phyloP scores from a whole-genome alignment of 1,140 invertebrate species.

The Sweltsa coloradensis region DNA sequence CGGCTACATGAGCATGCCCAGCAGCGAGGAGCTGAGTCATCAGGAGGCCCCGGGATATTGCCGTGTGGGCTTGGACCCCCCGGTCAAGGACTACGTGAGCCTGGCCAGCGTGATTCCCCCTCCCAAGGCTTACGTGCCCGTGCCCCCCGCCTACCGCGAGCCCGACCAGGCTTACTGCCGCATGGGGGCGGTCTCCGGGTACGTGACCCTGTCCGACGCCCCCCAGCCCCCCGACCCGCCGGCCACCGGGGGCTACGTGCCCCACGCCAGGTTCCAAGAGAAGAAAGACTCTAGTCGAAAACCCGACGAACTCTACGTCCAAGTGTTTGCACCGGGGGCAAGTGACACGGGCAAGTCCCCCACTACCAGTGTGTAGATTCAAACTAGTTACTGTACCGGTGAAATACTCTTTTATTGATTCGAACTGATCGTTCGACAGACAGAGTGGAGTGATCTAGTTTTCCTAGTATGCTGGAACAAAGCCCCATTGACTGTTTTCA shows the following conservation, averaged over 20 bases:
- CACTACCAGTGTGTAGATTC: constrained; percentile 6
- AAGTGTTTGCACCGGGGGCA: constrained; percentile 3
- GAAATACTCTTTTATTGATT: too few relatives aligned
- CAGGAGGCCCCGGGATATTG: neutral
- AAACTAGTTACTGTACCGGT: too few relatives aligned
- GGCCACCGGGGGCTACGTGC: constrained; percentile 4
- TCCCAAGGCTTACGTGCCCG: neutral
- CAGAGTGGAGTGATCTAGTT: too few relatives aligned
- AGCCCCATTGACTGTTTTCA: too few relatives aligned
- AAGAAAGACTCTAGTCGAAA: neutral
- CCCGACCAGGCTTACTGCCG: neutral
- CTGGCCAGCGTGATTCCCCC: neutral
- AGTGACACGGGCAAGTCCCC: constrained; percentile 6
- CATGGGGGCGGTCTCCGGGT: neutral
- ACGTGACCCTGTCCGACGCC: constrained; percentile 4
- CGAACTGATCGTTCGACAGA: too few relatives aligned
- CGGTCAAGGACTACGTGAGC: constrained; percentile 2
- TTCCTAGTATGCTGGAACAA: too few relatives aligned
- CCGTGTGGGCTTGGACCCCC: neutral
- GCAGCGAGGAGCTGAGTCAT: neutral
- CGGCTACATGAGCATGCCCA: constrained; percentile 11
- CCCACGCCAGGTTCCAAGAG: constrained; percentile 7
- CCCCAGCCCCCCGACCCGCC: neutral
- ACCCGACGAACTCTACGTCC: neutral
- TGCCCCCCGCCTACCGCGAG: neutral